phyloP scores from a whole-genome alignment of 2,888 invertebrate genomes.

The Theretra japonica region DNA sequence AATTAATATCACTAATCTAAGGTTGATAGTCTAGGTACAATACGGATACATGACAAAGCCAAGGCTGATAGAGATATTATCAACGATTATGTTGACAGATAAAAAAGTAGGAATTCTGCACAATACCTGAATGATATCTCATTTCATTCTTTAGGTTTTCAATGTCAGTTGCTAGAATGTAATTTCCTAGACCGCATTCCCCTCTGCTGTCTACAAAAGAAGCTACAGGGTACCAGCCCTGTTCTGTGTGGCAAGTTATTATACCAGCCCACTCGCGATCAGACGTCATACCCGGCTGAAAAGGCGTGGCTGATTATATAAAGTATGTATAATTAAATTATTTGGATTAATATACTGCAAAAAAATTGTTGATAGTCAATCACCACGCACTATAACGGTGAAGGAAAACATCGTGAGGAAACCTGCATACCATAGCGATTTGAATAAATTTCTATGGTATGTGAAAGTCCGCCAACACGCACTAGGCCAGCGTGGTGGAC shows the following conservation, averaged over 20 bases:
- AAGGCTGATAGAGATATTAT: no score
- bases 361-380: no score
- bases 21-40: no score
- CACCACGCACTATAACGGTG: no score
- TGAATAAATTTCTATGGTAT: no score
- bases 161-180: constrained; percentile 79
- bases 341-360: background rate
- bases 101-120: background rate
- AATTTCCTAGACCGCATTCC: constrained; percentile 80
- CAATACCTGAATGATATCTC: constrained; percentile 76
- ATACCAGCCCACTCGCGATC: constrained; percentile 86
- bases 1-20: no score
- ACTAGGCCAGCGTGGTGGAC: no score
- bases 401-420: no score
- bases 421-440: no score
- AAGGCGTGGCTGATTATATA: constrained; percentile 17
- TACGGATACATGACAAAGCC: no score
- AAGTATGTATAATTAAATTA: background rate
- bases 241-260: constrained; percentile 86
- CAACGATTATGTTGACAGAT: background rate
- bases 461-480: no score
- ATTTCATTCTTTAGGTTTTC: constrained; percentile 82
- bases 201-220: constrained; percentile 86
- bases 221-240: constrained; percentile 90
- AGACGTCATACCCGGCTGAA: constrained; percentile 49